Evolutionary conservation across 2,797 vertebrate species (phyloP).

Genomic region (Neosilurus mollespiculum): DNA sequence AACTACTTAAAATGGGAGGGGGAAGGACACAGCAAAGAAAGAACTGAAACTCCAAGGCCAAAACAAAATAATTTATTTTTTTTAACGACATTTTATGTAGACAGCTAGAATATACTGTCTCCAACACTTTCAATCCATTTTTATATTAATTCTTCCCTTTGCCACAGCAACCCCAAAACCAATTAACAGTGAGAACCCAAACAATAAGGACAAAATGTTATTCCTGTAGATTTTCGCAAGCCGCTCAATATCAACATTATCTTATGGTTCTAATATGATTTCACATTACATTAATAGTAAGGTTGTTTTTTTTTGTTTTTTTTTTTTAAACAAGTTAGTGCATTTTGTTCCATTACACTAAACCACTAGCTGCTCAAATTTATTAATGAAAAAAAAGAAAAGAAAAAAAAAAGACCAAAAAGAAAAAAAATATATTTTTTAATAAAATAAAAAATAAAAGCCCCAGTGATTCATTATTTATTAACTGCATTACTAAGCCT

Average conservation of each 20-base stretch:
- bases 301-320: conserved; percentile 58
- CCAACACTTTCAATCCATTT: conserved; percentile 77
- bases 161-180: conserved; percentile 71
- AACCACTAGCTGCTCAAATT: conserved; percentile 80
- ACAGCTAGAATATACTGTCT: conserved; percentile 79
- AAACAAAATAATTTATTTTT: conserved; percentile 84
- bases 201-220: conserved; percentile 61
- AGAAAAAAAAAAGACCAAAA: conserved; percentile 1
- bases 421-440: not conserved
- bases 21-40: conserved; percentile 13
- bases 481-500: conserved; percentile 75
- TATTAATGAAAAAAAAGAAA: conserved; percentile 65
- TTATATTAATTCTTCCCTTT: conserved; percentile 69
- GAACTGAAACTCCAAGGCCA: conserved; percentile 65
- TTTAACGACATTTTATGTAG: conserved; percentile 81
- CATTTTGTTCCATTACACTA: conserved; percentile 78
- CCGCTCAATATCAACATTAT: conserved; percentile 72
- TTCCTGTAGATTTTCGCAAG: conserved; percentile 73
- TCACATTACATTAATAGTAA: conserved; percentile 77
- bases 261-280: conserved; percentile 76
- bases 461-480: conserved; percentile 76
- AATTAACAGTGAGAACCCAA: conserved; percentile 70
- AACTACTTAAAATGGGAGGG: not conserved
- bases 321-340: conserved; percentile 76
- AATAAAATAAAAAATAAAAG: conserved; percentile 62